A percentile compares a stretch with the other conserved stretches of the same genome.
phyloP scores from a whole-genome alignment of 2,888 invertebrate genomes.

The Agonum fuliginosum region DNA sequence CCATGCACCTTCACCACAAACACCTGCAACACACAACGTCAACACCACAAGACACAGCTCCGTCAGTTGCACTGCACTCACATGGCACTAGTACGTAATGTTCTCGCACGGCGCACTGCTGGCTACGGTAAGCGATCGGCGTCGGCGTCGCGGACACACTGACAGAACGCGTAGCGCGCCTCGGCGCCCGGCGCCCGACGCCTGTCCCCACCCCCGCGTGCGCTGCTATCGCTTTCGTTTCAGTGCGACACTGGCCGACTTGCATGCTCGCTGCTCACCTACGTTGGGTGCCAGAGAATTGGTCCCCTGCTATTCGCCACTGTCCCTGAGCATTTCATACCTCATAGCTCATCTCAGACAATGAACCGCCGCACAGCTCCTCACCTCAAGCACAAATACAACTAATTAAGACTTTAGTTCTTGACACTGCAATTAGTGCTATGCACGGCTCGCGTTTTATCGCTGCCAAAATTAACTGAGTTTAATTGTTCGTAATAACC shows the following conservation, averaged over 20 bases:
- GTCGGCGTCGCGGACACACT: constrained; percentile 28
- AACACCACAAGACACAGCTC: not conserved
- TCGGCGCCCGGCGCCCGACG: constrained; percentile 36
- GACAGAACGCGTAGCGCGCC: constrained; percentile 42
- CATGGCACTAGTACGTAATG: not conserved
- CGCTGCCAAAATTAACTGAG: not conserved
- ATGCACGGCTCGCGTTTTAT: not conserved
- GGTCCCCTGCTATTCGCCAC: not conserved
- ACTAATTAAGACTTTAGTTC: not conserved
- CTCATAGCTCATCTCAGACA: not conserved
- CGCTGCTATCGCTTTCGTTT: not conserved
- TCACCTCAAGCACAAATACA: too few species aligned
- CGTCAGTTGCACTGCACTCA: not conserved
- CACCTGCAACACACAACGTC: constrained; percentile 1
- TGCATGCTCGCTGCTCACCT: not conserved
- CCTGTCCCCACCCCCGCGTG: not conserved
- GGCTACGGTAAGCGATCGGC: not conserved
- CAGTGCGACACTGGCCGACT: not conserved
- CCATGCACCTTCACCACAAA: not conserved
- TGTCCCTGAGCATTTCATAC: not conserved
- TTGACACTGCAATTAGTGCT: too few species aligned
- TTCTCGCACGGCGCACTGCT: not conserved
- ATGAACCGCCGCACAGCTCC: too few species aligned
- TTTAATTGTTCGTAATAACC: not conserved
- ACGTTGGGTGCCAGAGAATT: not conserved